Evolutionary conservation across 2,113 vertebrate species (phyloP).

Genomic region (Hypocryptadius cinnamomeus): DNA sequence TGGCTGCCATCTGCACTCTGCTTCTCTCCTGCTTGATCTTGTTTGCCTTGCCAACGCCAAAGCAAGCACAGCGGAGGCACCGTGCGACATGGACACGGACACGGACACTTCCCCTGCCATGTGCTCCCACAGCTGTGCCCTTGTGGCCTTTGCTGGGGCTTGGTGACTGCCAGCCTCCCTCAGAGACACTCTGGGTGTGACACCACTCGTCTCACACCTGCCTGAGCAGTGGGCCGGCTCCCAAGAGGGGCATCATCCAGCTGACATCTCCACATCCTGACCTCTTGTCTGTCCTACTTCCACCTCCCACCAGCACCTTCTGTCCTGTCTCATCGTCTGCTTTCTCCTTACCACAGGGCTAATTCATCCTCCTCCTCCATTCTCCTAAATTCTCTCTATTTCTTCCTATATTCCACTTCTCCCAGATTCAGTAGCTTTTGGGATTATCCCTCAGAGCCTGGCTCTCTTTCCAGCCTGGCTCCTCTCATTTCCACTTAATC

Average conservation of each 20-base stretch:
- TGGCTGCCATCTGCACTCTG: background rate
- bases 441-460: background rate
- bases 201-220: accelerated
- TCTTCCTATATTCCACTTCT: background rate
- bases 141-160: background rate
- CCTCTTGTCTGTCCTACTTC: background rate
- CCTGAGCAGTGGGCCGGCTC: accelerated
- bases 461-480: background rate
- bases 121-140: background rate
- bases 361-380: background rate
- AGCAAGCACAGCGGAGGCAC: background rate
- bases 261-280: accelerated
- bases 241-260: background rate
- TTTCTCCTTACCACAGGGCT: background rate
- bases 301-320: background rate
- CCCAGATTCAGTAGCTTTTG: background rate
- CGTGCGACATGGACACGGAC: accelerated
- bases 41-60: background rate
- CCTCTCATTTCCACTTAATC: background rate
- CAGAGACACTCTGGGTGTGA: accelerated
- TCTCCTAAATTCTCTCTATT: background rate
- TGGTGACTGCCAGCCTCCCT: background rate
- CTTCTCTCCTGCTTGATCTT: background rate
- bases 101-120: background rate
- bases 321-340: accelerated